Base-by-base conservation (phyloP, 2,797 vertebrate genomes). In the Prionace glauca region DNA sequence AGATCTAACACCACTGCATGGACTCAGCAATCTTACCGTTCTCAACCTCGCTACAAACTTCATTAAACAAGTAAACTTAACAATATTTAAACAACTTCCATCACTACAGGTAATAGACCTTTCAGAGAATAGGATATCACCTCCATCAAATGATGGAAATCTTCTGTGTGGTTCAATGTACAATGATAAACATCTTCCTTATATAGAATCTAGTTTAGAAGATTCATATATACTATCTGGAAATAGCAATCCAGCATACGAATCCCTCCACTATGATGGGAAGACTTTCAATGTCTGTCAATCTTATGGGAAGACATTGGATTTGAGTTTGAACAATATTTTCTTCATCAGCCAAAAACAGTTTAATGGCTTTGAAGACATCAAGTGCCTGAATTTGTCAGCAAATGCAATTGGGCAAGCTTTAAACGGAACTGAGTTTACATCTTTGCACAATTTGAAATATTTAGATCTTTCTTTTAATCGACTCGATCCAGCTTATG, bases 351-450 rank as follows among this genome's bases (percentile, higher is more conserved):
- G 97, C 45, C 96, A 97, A 87, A 20, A 97, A 45, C 97, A 97
- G 32, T 98, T 98, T 96, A 74, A 97, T 60, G 96, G 96, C 41
- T 98, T 98, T 96, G 96, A 96, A 24, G 96, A 98, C 77, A 97
- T 98, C 77, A 96, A 97, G n/a, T 98, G 98, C 96, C 98, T 98
- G 12, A 99, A 98, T 97, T 97, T 98, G 18, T 98, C 98, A 26
- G 95, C 97, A 74, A 98, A 98, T 95, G 98, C 97, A 95, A 98
- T 98, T 95, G 97, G 96, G 1, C 96, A 98, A 20, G 97, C 98
- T 95, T 97, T 97, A 2, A 98, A 98, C 95, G 97, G 98, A 69
- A 98, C 96, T 0, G 98, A 98, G 96, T 98, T 98, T 96, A 96
- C 96, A 20, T 56, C 87, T 0, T 95, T 98, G 77, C 96, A 96